Evolutionary conservation across 2,113 vertebrate genomes (phyloP), one percentile per base, ranked within the genome.

Genomic region (Notothenia coriiceps): DNA sequence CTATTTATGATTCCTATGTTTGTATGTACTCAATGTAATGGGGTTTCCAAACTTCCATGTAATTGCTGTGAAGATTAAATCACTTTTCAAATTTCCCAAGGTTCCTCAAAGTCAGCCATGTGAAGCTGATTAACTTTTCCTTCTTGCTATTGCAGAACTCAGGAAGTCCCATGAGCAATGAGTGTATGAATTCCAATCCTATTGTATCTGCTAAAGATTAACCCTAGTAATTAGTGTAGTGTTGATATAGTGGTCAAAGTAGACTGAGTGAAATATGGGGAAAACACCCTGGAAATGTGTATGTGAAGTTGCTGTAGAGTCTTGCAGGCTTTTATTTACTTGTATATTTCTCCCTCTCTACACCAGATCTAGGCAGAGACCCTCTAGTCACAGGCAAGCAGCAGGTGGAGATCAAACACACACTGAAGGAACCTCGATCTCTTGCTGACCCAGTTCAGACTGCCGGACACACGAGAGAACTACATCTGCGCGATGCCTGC

Each of bases 351-450:
- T 77, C 54, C 75, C 6, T 62, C 22, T 72, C 11, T 29, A 10
- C 11, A 25, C n/a, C 86, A 97, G 97, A 97, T 91, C 86, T 97
- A 0, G 95, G 95, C 70, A 94, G 61, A 73, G 97, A 97, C 80
- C 94, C 93, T 43, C 88, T 97, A 52, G 93, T 97, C 20, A 93
- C 72, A 60, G 97, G 96, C 29, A 96, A 92, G 79, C 97, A 97
- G 88, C 96, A 95, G 33, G 96, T 97, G 87, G 97, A 97, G 91
- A 96, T 97, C 80, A 96, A 94, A 71, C 97, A 97, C 91, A 96
- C 96, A 0, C 81, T 97, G 18, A 97, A 96, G 85, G 97, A 97
- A 78, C 92, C 96, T 0, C 93, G 96, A 13, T 93, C 96, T 6
- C 94, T 97, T 15, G 92, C 95, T 0, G 97, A 97, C 86, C 94